Evolutionary conservation across 1,140 invertebrate genomes (phyloP), one percentile per base, ranked within the genome.

Genomic region (Neodiprion pinetum): DNA sequence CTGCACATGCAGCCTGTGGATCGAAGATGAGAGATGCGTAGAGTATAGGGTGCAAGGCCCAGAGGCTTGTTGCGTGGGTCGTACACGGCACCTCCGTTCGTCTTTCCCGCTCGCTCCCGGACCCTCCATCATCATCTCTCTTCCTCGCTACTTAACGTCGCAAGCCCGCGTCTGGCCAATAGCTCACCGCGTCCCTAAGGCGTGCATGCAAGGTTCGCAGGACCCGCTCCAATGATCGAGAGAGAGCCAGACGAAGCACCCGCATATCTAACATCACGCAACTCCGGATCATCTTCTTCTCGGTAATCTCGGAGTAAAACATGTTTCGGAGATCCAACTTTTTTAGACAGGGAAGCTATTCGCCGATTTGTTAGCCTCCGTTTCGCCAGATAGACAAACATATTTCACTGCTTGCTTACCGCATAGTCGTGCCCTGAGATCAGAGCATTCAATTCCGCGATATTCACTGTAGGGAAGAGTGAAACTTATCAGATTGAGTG

Each of bases 51-150:
- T 71, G 67, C n/a, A 12, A 76, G 79, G 77, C 74, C 72, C 76
- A 74, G 70, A 76, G 79, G 76, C 79, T 76, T 78, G 72, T 82
- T 83, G 82, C 83, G 83, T 84, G 82, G 83, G 82, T 73, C 75
- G 82, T 73, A 76, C 53, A 61, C 77, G 77, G 80, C 80, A 84
- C 81, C 80, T 82, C 81, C 74, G 80, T 81, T 83, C 40, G 14
- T 21, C 50, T 9, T 71, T 53, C 14, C 65, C 67, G 71, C 71
- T 80, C 75, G 72, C 21, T 67, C 75, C 17, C 76, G 71, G 23
- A 53, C 72, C 28, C 74, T 65, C 66, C 67, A 69, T 68, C 73
- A 50, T 68, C 66, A 68, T 72, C 72, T 72, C 48, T 67, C 53
- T 70, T 40, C 61, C 47, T 77, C 49, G 78, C 76, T 79, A 78